phyloP scores from a whole-genome alignment of 2,113 vertebrate species.

The Phainopepla nitens region DNA sequence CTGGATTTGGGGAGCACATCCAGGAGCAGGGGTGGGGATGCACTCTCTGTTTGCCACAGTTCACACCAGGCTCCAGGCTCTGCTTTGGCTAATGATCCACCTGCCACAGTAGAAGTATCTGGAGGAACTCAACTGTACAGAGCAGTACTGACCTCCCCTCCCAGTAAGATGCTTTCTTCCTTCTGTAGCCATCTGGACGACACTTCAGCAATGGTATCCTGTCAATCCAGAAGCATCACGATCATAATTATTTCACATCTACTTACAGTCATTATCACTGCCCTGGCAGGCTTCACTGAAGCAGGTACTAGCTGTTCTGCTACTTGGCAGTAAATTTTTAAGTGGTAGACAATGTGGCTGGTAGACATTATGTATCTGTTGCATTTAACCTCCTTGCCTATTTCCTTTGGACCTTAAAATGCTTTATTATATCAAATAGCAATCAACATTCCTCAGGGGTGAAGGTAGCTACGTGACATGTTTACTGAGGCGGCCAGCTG shows the following conservation, averaged over 20 bases:
- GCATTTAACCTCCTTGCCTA: not conserved
- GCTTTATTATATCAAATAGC: conserved; percentile 68
- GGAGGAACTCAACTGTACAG: not conserved
- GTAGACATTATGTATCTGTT: not conserved
- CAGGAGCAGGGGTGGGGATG: not conserved
- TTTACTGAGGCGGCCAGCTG: conserved; percentile 78
- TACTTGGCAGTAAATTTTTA: not conserved
- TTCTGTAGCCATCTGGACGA: not conserved
- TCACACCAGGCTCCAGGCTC: not conserved
- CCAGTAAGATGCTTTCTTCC: not conserved
- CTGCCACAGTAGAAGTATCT: not conserved
- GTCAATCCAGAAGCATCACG: not conserved
- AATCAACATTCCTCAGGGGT: conserved; percentile 79
- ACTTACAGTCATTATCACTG: not conserved
- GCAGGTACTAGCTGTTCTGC: not conserved
- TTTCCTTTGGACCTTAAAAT: conserved; percentile 65
- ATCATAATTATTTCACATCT: not conserved
- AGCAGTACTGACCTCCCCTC: not conserved
- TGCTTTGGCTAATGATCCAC: not conserved
- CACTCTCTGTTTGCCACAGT: rapidly evolving
- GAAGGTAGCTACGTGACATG: conserved; percentile 70
- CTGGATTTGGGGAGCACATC: not conserved
- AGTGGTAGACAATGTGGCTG: not conserved
- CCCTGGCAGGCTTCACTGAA: not conserved
- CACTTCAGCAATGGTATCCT: not conserved